A percentile compares a stretch with the other conserved stretches of the same genome.
These are phyloP conservation scores for Aphyosemion australe DNA, from an alignment of 2,113 vertebrate species.

Conservation along the genomic window DNA sequence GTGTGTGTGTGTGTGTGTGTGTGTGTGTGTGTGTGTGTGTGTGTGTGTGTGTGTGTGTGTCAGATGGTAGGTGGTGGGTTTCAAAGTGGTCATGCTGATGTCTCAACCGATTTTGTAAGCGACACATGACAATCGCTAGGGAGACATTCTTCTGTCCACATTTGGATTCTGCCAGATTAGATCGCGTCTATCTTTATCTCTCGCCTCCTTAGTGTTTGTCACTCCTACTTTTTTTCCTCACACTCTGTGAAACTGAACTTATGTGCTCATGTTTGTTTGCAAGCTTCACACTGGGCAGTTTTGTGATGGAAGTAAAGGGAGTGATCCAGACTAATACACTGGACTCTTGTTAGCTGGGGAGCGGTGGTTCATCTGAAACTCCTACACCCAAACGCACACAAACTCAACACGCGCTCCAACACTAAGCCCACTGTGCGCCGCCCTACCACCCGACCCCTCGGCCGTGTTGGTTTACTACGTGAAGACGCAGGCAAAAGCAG, in stretches of 20 bases:
- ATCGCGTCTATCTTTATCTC: constrained; percentile 33
- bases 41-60: constrained; percentile 35
- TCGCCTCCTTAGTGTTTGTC: constrained; percentile 5
- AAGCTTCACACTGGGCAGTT: constrained; percentile 35
- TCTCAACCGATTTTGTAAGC: constrained; percentile 14
- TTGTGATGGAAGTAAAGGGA: constrained; percentile 54
- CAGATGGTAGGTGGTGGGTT: constrained; percentile 39
- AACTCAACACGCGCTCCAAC: constrained; percentile 25
- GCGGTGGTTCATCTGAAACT: constrained; percentile 36
- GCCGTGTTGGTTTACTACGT: constrained; percentile 18
- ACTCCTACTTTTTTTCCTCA: neutral
- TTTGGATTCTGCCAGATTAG: constrained; percentile 30
- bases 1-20: constrained; percentile 32
- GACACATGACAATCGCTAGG: constrained; percentile 9
- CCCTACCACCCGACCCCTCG: rapidly evolving
- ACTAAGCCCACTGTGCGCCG: constrained; percentile 34
- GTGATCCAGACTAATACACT: constrained; percentile 39
- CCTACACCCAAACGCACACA: constrained; percentile 13
- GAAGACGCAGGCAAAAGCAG: constrained; percentile 7
- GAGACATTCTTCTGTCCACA: constrained; percentile 23
- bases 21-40: constrained; percentile 35
- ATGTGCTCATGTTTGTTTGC: constrained; percentile 46
- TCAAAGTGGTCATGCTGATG: constrained; percentile 14
- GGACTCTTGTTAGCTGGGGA: constrained; percentile 50
- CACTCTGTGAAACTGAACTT: constrained; percentile 21